Conservation (phyloP, 2,113 vertebrate genomes). For the Dunckerocampus dactyliophorus region DNA sequence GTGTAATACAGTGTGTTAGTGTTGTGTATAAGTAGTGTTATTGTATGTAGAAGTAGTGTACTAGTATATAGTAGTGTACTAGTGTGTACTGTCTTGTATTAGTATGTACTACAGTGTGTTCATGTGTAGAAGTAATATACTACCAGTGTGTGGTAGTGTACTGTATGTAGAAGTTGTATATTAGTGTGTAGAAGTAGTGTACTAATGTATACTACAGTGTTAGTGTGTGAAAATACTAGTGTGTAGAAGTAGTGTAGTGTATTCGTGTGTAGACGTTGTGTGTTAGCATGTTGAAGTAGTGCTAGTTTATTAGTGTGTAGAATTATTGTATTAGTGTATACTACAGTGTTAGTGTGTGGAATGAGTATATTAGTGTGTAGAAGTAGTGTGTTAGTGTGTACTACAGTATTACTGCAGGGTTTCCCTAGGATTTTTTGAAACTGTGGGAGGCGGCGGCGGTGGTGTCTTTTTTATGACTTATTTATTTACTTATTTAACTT, state of each 20-base stretch:
- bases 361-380: too few relatives aligned
- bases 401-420: too few relatives aligned
- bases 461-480: too few relatives aligned
- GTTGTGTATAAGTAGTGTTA: not conserved
- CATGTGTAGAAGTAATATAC: not conserved
- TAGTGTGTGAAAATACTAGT: too few relatives aligned
- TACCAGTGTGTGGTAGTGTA: not conserved
- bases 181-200: too few relatives aligned
- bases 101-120: not conserved
- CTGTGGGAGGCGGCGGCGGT: too few relatives aligned
- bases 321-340: not conserved
- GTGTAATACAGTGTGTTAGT: not conserved
- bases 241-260: not conserved
- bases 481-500: too few relatives aligned
- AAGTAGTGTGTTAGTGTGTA: not conserved
- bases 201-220: not conserved
- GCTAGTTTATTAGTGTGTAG: not conserved
- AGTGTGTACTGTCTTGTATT: not conserved
- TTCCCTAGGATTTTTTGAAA: too few relatives aligned
- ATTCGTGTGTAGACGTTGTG: not conserved
- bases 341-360: too few relatives aligned
- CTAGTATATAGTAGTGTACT: not conserved
- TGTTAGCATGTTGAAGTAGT: not conserved
- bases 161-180: too few relatives aligned
- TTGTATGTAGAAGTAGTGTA: not conserved